Evolutionary conservation across 2,797 vertebrate genomes (phyloP), one percentile per base, ranked within the genome.

Genomic region (Enteromius unitaeniatus): DNA sequence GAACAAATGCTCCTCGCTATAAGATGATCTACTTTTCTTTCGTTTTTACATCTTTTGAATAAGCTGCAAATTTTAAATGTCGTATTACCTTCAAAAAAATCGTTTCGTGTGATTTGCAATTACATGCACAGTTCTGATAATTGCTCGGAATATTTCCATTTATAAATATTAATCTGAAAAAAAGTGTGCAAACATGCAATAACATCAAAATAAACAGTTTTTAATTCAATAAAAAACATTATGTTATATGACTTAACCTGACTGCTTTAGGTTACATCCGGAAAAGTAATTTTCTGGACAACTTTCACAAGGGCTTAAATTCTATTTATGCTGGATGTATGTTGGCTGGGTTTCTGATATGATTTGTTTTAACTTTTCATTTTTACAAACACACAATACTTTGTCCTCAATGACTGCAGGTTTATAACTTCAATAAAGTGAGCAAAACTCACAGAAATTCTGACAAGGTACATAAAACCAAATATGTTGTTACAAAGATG

Each of bases 381-480:
- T 73, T 51, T 6, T 19, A 21, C 15, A 49, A 73, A 51, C 9
- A 73, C 42, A 49, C 45, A 49, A 11, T 73, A 31, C 45, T 73
- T 73, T 11, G 4, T 19, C 15, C 45, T 51, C 15, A 51, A 6
- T 51, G 4, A 31, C 28, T 11, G 2, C 1, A 21, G 31, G 17
- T 51, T 47, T 28, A 73, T 11, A 40, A 40, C 65, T 68, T 19
- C 11, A 45, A 45, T 45, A 47, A 49, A 51, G 70, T 28, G 4
- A 49, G 26, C 23, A 70, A 13, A 70, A 45, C 37, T 15, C 2
- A 23, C 40, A 23, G 6, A 45, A 70, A 45, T 45, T 69, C 23
- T 67, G 15, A 67, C 34, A 37, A 49, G 40, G 13, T 8, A 74
- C 31, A 31, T 74, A 64, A 82, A 74, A 68, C 19, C 10, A 68